Percentiles rank a stretch among this genome's conserved stretches.
Conservation (phyloP, 2,113 vertebrate species). For the Anoplopoma fimbria region DNA sequence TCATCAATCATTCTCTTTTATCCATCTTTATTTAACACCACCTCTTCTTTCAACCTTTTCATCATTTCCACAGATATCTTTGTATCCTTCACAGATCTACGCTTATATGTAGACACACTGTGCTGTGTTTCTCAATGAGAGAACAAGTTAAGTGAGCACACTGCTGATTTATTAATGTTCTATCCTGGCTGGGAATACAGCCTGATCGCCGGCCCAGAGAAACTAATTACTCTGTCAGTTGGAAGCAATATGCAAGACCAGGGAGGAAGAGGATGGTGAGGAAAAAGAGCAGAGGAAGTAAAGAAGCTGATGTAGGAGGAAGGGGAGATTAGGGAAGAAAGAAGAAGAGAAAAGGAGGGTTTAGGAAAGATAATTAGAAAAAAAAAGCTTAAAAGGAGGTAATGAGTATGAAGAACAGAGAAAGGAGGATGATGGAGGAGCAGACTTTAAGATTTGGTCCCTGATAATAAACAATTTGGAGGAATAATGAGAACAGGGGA, state of each 20-base stretch:
- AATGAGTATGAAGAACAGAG: conserved; percentile 25
- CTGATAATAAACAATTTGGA: conserved; percentile 40
- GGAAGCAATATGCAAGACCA: conserved; percentile 24
- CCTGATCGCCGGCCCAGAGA: conserved; percentile 35
- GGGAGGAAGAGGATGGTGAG: conserved; percentile 9
- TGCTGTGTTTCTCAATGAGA: neutral
- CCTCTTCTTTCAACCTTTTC: conserved; percentile 11
- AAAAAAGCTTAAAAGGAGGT: conserved; percentile 8
- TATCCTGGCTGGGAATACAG: conserved; percentile 34
- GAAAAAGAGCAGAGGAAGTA: neutral
- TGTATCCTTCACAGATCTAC: neutral
- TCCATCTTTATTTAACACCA: neutral
- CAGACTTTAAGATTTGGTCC: neutral
- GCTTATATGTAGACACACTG: neutral
- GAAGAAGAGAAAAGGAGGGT: neutral
- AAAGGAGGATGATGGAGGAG: conserved; percentile 24
- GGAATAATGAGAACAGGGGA: neutral
- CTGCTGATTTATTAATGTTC: conserved; percentile 41
- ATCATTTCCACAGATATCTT: neutral
- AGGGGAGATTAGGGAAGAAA: neutral
- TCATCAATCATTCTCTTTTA: neutral
- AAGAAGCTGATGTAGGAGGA: conserved; percentile 18
- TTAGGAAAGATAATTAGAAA: conserved; percentile 31
- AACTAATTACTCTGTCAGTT: conserved; percentile 60
- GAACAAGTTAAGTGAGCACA: neutral